Conservation (phyloP, 2,113 vertebrate species). For the Grammomys dolichurus region DNA sequence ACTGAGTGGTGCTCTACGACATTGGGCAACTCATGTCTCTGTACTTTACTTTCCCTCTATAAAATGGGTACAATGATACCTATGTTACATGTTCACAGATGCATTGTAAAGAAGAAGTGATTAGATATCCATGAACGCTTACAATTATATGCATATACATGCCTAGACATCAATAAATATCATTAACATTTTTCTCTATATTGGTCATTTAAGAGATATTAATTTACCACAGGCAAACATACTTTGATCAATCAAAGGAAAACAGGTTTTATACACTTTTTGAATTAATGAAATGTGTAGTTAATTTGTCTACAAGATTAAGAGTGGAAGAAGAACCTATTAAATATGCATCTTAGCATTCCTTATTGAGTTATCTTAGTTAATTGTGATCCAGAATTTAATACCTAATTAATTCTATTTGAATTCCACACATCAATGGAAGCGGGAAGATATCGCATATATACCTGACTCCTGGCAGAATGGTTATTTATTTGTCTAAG, state of each 20-base stretch:
- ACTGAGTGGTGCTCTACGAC: neutral
- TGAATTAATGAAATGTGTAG: constrained; percentile 50
- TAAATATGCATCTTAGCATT: constrained; percentile 60
- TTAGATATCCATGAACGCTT: constrained; percentile 25
- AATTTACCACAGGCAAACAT: constrained; percentile 44
- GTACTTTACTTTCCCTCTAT: constrained; percentile 13
- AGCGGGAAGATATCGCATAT: neutral
- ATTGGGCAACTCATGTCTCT: neutral
- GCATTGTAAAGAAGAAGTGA: neutral
- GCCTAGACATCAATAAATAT: constrained; percentile 25
- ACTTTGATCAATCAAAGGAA: constrained; percentile 44
- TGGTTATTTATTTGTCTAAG: neutral
- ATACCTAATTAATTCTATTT: constrained; percentile 51
- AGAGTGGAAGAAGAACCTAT: constrained; percentile 22
- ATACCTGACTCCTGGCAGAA: neutral
- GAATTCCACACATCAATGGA: neutral
- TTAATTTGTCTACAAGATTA: constrained; percentile 61
- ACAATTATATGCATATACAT: neutral
- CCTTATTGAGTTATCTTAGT: constrained; percentile 62
- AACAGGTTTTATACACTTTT: constrained; percentile 44
- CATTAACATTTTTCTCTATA: constrained; percentile 40
- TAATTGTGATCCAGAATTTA: constrained; percentile 59
- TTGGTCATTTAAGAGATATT: constrained; percentile 35
- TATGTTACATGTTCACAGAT: neutral
- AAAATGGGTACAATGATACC: constrained; percentile 4